phyloP scores from a whole-genome alignment of 2,888 invertebrate species.

The Acronicta aceris region DNA sequence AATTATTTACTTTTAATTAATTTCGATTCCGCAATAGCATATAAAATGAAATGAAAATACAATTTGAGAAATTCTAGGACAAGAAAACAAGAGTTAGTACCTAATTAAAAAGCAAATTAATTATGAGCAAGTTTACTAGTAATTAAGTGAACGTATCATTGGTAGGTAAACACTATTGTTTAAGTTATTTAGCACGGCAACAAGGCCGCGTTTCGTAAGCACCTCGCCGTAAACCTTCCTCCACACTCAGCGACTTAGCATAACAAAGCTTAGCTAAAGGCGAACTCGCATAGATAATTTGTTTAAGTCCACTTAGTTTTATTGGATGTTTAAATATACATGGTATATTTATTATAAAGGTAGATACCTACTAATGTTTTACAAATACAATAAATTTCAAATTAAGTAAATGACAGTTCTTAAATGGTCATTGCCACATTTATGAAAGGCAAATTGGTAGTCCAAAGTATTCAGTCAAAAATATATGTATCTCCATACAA shows the following conservation, averaged over 20 bases:
- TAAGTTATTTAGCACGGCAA: conserved; percentile 49
- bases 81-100: conserved; percentile 24
- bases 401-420: not conserved
- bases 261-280: conserved; percentile 57
- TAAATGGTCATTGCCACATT: no score
- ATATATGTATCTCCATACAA: no score
- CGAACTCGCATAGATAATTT: conserved; percentile 55
- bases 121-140: conserved; percentile 56
- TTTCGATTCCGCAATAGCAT: not conserved
- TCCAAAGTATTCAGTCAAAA: no score
- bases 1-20: not conserved
- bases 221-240: conserved; percentile 51
- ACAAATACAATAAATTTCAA: no score
- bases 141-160: conserved; percentile 66
- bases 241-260: conserved; percentile 53
- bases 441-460: no score
- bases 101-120: conserved; percentile 58
- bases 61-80: conserved; percentile 26
- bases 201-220: conserved; percentile 66
- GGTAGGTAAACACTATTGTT: conserved; percentile 56
- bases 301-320: conserved; percentile 52
- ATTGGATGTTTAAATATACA: conserved; percentile 47
- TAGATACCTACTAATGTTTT: not conserved
- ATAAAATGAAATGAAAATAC: not conserved
- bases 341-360: conserved; percentile 25